A percentile compares a stretch with the other conserved stretches of the same genome.
Evolutionary conservation across 2,797 vertebrate genomes (phyloP).

Genomic region (Simalia tracyae): DNA sequence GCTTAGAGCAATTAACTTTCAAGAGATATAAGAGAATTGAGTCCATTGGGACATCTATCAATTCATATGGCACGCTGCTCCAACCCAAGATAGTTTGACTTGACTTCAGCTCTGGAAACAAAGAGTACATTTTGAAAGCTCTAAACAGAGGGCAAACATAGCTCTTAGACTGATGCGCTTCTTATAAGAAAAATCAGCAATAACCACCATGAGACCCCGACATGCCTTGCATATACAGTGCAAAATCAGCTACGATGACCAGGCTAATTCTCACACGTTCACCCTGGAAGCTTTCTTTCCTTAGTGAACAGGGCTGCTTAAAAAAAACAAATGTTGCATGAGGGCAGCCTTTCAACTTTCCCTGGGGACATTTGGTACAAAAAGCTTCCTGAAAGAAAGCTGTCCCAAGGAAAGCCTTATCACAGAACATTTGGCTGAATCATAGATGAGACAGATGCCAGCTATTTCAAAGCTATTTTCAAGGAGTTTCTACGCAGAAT

Average conservation of each 20-base stretch:
- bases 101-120: not conserved
- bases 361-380: not conserved
- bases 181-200: not conserved
- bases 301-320: not conserved
- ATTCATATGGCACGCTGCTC: not conserved
- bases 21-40: not conserved
- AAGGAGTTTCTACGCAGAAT: not conserved
- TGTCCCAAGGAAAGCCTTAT: not conserved
- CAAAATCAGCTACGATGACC: not conserved
- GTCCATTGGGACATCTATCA: not conserved
- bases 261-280: not conserved
- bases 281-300: not conserved
- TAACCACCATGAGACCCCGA: not conserved
- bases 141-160: not conserved
- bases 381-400: not conserved
- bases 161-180: not conserved
- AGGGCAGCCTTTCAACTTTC: not conserved
- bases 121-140: not conserved
- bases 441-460: not conserved
- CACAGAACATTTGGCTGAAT: not conserved
- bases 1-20: not conserved
- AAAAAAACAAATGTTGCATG: not conserved
- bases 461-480: conserved; percentile 4
- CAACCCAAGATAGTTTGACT: not conserved
- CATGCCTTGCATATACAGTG: not conserved